Percentiles rank a stretch among this genome's conserved stretches.
These are phyloP conservation scores for Mimumesa dahlbomi DNA, from an alignment of 2,888 invertebrate genomes.

Conservation along the genomic window DNA sequence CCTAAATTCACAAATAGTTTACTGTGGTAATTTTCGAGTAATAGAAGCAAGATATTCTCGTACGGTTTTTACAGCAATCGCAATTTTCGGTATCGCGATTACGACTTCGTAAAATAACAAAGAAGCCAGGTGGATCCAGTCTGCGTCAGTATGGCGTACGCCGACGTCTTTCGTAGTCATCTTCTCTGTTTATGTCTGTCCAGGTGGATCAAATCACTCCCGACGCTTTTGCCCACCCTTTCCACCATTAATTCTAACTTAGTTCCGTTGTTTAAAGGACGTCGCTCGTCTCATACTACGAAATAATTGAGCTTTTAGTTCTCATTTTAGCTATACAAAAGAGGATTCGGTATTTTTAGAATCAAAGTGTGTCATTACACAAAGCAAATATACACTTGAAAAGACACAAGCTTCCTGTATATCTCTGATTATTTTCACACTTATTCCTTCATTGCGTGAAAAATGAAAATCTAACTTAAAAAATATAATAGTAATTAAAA, in stretches of 20 bases:
- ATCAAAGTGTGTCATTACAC: too few species aligned
- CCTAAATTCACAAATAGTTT: too few species aligned
- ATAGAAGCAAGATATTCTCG: not conserved
- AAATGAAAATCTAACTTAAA: too few species aligned
- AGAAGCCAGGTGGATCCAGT: conserved; percentile 72
- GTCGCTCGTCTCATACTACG: conserved; percentile 24
- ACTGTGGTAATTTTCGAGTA: too few species aligned
- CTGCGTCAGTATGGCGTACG: conserved; percentile 61
- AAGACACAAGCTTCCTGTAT: too few species aligned
- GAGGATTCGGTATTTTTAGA: not conserved
- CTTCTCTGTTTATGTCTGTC: conserved; percentile 72
- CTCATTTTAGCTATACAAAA: not conserved
- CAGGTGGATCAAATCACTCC: conserved; percentile 75
- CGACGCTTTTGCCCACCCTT: conserved; percentile 52
- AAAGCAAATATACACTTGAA: too few species aligned
- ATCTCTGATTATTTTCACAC: too few species aligned
- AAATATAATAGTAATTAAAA: too few species aligned
- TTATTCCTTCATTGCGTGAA: not conserved
- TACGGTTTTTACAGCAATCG: conserved; percentile 1
- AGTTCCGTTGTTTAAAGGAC: conserved; percentile 64
- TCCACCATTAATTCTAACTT: conserved; percentile 67
- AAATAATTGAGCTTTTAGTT: conserved; percentile 13
- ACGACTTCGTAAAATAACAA: conserved; percentile 53
- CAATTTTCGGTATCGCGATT: conserved; percentile 39
- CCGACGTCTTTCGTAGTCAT: conserved; percentile 63